A percentile compares a stretch with the other conserved stretches of the same genome.
Evolutionary conservation across 2,888 invertebrate species (phyloP).

Genomic region (Polyommatus iphigenia): DNA sequence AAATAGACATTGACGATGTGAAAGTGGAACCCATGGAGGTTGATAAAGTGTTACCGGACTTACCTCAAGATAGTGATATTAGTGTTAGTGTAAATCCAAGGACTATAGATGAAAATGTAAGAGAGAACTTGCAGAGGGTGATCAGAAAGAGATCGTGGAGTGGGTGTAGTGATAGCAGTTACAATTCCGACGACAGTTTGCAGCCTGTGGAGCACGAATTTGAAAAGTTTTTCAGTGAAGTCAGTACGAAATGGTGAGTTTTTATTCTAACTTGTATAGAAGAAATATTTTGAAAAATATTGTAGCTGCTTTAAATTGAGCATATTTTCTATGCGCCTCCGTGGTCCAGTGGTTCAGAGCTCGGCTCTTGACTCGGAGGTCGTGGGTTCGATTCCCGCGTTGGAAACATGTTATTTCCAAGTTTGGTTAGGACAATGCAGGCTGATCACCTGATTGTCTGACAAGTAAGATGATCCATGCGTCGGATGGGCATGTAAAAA

Average conservation of each 20-base stretch:
- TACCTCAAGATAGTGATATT: slow-evolving; percentile 36
- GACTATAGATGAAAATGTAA: slow-evolving; percentile 60
- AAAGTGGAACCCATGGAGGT: slow-evolving; percentile 43
- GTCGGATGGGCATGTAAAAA: too few species aligned
- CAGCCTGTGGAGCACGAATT: slow-evolving; percentile 71
- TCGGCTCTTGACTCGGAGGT: too few species aligned
- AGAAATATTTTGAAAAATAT: not conserved
- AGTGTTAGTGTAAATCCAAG: slow-evolving; percentile 54
- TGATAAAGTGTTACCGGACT: slow-evolving; percentile 45
- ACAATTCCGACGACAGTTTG: slow-evolving; percentile 67
- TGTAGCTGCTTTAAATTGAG: not conserved
- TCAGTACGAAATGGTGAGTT: slow-evolving; percentile 73
- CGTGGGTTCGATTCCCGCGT: too few species aligned
- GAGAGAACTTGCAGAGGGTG: slow-evolving; percentile 44
- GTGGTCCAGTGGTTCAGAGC: too few species aligned
- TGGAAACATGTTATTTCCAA: too few species aligned
- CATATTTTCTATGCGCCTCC: not conserved
- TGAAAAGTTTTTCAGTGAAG: slow-evolving; percentile 68
- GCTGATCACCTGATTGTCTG: too few species aligned
- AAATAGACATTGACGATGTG: slow-evolving; percentile 38
- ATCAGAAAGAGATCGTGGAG: slow-evolving; percentile 63
- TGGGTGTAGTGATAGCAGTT: slow-evolving; percentile 63
- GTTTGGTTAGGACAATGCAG: too few species aligned
- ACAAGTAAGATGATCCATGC: too few species aligned
- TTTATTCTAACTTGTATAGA: not conserved